These are phyloP conservation scores for Sceloporus undulatus DNA, from an alignment of 2,113 vertebrate species.

Conservation along the genomic window DNA sequence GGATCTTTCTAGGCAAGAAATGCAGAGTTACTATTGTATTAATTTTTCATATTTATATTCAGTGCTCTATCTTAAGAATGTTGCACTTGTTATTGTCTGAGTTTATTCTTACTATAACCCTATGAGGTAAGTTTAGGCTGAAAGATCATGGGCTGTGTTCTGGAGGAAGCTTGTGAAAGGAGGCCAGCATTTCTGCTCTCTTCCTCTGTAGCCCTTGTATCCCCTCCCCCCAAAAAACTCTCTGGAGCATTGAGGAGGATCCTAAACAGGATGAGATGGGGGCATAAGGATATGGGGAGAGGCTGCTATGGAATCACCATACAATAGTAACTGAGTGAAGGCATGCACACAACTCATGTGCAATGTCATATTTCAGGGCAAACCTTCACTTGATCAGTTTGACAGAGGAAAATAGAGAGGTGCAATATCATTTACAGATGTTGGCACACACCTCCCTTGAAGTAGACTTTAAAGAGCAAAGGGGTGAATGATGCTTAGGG, in stretches of 20 bases:
- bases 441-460: background rate
- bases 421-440: background rate
- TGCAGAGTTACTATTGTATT: background rate
- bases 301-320: background rate
- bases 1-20: too few species aligned
- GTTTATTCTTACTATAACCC: background rate
- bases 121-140: background rate
- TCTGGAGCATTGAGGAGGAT: background rate
- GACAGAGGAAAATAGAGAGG: background rate
- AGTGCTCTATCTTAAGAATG: background rate
- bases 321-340: background rate
- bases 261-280: background rate
- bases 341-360: too few species aligned
- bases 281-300: background rate
- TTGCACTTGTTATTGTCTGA: background rate
- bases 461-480: background rate
- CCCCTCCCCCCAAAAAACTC: too few species aligned
- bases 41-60: background rate
- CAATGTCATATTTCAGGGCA: background rate
- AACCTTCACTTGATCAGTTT: background rate
- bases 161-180: background rate
- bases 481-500: too few species aligned
- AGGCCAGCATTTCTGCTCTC: too few species aligned
- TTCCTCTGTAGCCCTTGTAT: background rate
- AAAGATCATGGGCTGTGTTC: background rate